Evolutionary conservation across 1,140 invertebrate species (phyloP).

Genomic region (Sinella curviseta): DNA sequence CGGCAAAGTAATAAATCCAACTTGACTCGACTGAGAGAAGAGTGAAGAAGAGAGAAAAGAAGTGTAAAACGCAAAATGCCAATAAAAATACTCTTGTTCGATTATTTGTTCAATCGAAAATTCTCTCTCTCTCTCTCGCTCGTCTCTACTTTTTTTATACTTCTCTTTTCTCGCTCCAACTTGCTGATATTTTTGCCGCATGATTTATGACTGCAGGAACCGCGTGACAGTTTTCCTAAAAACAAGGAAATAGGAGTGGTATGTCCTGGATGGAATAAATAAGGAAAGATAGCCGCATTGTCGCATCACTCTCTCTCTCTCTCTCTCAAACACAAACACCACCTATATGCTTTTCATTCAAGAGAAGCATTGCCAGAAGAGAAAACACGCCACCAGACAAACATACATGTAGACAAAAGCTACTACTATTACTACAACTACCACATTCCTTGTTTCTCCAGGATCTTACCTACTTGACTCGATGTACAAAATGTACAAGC

Average conservation of each 20-base stretch:
- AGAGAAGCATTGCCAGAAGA: too few relatives aligned
- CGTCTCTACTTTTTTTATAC: constrained; percentile 14
- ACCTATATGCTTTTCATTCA: too few relatives aligned
- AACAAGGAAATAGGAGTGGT: constrained; percentile 26
- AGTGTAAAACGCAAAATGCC: constrained; percentile 11
- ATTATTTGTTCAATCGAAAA: constrained; percentile 29
- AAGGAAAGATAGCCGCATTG: constrained; percentile 9
- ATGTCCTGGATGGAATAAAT: constrained; percentile 19
- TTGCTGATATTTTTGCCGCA: constrained; percentile 39
- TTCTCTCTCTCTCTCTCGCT: background rate
- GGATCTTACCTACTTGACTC: too few relatives aligned
- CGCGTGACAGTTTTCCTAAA: constrained; percentile 47
- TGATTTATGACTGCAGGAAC: constrained; percentile 47
- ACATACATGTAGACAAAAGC: too few relatives aligned
- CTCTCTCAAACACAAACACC: too few relatives aligned
- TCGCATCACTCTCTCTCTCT: background rate
- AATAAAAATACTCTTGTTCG: constrained; percentile 23
- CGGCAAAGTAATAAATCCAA: constrained; percentile 16
- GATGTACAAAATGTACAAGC: too few relatives aligned
- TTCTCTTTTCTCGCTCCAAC: constrained; percentile 11
- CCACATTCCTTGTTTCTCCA: too few relatives aligned
- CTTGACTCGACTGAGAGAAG: background rate
- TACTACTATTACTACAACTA: too few relatives aligned
- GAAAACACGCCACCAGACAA: too few relatives aligned
- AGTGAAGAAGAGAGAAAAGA: background rate